Evolutionary conservation across 2,888 invertebrate genomes (phyloP), one percentile per base, ranked within the genome.

Genomic region (Acanthoscelides obtectus): DNA sequence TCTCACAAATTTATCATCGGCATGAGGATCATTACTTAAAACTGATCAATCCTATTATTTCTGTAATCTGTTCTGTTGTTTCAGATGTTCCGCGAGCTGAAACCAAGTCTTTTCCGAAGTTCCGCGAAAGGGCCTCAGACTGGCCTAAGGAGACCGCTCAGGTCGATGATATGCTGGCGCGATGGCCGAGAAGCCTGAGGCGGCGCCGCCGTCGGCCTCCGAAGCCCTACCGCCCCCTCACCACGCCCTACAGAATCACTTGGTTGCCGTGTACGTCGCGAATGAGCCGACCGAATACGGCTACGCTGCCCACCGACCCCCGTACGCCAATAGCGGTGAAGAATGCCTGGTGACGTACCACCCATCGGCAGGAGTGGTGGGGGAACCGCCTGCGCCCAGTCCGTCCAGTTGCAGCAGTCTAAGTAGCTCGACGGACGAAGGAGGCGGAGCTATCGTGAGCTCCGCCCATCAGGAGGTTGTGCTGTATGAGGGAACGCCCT

Each of bases 171-270:
- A 91, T 90, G 90, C 88, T 89, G 88, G 88, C 88, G 90, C 89
- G 88, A 92, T 89, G 88, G 92, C 92, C 87, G 90, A 90, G 89
- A 91, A 92, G 91, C 90, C 92, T 91, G 92, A 91, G 88, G 90
- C 91, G 86, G 88, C 89, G 87, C 88, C 84, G 75, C 80, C 82
- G 76, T 85, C 86, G 83, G 86, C 86, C 83, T 86, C 88, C 74
- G 88, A 88, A 79, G 88, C 88, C 84, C 45, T 45, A 6, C 45
- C 45, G 45, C 45, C 45, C 45, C 45, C 45, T 45, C 45, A 45
- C 45, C 45, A 45, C 45, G 12, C 45, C 17, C 17, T 45, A 17
- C 45, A 45, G 45, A 45, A 45, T 17, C 45, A 45, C 12, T 17
- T 45, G 45, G 88, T 88, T 80, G 86, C 88, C 85, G 88, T 88